These are phyloP conservation scores for Cebus imitator DNA, from an alignment of 2,113 vertebrate genomes.

Conservation along the genomic window DNA sequence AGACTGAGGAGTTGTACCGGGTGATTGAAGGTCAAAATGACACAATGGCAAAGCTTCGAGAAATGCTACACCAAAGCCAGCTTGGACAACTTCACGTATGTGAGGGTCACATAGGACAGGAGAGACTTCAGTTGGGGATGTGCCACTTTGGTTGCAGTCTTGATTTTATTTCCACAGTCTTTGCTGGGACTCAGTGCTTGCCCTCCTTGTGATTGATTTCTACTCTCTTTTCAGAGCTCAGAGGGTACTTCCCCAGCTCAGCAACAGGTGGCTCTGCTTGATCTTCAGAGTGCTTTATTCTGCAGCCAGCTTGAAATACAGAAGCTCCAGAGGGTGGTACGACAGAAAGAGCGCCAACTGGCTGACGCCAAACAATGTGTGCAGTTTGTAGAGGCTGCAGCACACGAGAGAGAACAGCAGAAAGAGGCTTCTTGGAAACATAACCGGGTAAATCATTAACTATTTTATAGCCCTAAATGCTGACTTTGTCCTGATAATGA, in stretches of 20 bases:
- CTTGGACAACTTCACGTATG: slow-evolving; percentile 87
- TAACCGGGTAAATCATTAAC: slow-evolving; percentile 87
- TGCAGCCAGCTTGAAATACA: slow-evolving; percentile 92
- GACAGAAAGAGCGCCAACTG: slow-evolving; percentile 85
- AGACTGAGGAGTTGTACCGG: slow-evolving; percentile 90
- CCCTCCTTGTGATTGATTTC: neutral
- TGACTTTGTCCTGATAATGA: slow-evolving; percentile 10
- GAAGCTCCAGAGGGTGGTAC: slow-evolving; percentile 84
- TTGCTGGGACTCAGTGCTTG: neutral
- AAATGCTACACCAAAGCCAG: slow-evolving; percentile 88
- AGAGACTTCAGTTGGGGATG: neutral
- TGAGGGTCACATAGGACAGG: neutral
- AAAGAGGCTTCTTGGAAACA: slow-evolving; percentile 89
- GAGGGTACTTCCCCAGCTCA: slow-evolving; percentile 71
- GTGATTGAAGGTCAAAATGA: slow-evolving; percentile 91
- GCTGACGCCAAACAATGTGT: slow-evolving; percentile 83
- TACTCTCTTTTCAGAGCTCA: slow-evolving; percentile 66
- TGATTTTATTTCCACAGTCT: neutral
- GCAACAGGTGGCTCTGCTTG: slow-evolving; percentile 85
- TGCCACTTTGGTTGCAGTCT: neutral
- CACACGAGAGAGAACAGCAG: slow-evolving; percentile 87
- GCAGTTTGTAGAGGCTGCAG: slow-evolving; percentile 84
- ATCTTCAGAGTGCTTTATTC: slow-evolving; percentile 90
- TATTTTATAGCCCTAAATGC: neutral
- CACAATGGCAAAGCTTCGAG: slow-evolving; percentile 89